Base-by-base conservation (phyloP, 2,888 invertebrate genomes). In the Carcina quercana region DNA sequence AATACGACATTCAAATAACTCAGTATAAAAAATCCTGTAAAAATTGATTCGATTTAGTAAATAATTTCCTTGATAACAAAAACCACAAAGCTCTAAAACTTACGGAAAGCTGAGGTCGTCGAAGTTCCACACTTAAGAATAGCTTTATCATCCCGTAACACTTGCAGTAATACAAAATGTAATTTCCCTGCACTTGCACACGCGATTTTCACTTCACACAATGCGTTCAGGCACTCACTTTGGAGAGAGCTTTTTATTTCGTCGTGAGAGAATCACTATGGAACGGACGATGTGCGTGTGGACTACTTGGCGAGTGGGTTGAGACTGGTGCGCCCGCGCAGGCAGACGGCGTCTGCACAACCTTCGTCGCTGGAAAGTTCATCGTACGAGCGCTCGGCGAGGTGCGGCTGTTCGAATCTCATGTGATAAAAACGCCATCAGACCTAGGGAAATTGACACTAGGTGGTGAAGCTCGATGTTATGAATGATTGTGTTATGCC, bases 361-460 rank as follows among this genome's bases (percentile, higher is more conserved):
- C 69, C 73, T 74, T 68, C 64, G 50, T 48, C 41, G 57, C 45
- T 60, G 62, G 74, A 76, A 74, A 76, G 80, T 82, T 82, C 80
- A 80, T 79, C 79, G 80, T 72, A 80, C 80, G 80, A 56, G 46
- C 43, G 47, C 49, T 43, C 39, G 47, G 52, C 52, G 31, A 47
- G 42, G 42, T 51, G 44, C 41, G 49, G 46, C 33, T 10, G 13
- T 15, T 22, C 46, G 30, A 33, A 39, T 43, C 48, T 46, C 53
- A 52, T 51, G 51, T 50, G 53, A 54, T 59, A 61, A 62, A 63
- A 65, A 43, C 42, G 30, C 35, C 19, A 15, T 7, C 32, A 39
- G 53, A 47, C 52, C 58, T 53, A 44, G 50, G 50, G 45, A 56
- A 55, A 54, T n/a, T n/a, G n/a, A n/a, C n/a, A n/a, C n/a, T n/a